A percentile compares a stretch with the other conserved stretches of the same genome.
These are phyloP conservation scores for Perizoma affinitatum DNA, from an alignment of 2,888 invertebrate species.

Conservation along the genomic window DNA sequence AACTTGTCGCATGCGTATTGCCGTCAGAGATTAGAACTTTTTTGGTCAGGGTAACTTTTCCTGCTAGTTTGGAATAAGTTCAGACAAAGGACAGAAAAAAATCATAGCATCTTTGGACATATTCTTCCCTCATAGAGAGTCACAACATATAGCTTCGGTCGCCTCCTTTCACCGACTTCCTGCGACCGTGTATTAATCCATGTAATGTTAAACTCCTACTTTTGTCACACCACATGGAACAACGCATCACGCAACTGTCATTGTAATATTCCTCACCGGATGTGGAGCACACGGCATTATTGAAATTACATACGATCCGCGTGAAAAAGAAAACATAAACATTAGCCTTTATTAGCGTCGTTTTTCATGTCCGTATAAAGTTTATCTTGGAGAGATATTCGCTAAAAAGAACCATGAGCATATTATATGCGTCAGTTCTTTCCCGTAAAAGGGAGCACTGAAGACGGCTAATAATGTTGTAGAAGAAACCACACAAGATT, in stretches of 20 bases:
- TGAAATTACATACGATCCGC: constrained; percentile 12
- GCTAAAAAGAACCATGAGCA: neutral
- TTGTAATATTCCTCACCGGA: constrained; percentile 9
- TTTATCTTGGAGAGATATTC: neutral
- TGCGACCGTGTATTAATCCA: neutral
- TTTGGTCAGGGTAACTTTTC: constrained; percentile 3
- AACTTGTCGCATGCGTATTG: constrained; percentile 21
- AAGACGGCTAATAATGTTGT: too few species aligned
- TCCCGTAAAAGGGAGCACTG: neutral
- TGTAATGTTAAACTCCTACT: constrained; percentile 1
- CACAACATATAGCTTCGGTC: too few species aligned
- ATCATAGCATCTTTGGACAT: too few species aligned
- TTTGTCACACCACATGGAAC: neutral
- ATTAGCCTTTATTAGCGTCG: constrained; percentile 10
- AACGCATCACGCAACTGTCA: constrained; percentile 11
- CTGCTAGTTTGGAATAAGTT: too few species aligned
- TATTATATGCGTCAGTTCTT: neutral
- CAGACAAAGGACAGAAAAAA: too few species aligned
- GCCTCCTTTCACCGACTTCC: too few species aligned
- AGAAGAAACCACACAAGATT: too few species aligned
- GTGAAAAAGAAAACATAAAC: constrained; percentile 8
- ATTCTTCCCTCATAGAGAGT: too few species aligned
- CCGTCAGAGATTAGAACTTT: constrained; percentile 29
- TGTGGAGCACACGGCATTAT: constrained; percentile 6
- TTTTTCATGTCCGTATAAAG: constrained; percentile 4